Base-by-base conservation (phyloP, 1,140 invertebrate genomes). In the Atta texana region DNA sequence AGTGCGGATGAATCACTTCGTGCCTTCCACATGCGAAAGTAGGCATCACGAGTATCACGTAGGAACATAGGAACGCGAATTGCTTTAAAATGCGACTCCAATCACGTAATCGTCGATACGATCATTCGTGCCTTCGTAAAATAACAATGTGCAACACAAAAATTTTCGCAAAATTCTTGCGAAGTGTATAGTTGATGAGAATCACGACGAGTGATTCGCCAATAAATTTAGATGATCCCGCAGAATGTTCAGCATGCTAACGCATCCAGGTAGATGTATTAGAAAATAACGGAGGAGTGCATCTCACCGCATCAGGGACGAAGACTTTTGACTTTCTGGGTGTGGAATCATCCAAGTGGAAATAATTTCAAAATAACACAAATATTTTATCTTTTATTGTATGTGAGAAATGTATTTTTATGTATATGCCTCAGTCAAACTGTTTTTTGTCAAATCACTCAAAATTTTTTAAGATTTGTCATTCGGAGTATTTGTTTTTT, bases 1-100 rank as follows among this genome's bases (percentile, higher is more conserved):
- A 82, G 68, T 59, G 64, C 34, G 66, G 55, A 72, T 81, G 80
- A 82, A 49, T 82, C 80, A 82, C 7, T 14, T 18, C 6, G 21
- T 59, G 18, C 16, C 53, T 82, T 31, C 55, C 24, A 49, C 24
- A 39, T 28, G 80, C 8, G 39, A 55, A 31, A 74, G 57, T 63
- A 39, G 31, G n/a, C 53, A 16, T 71, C 64, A 63, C 39, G n/a
- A 61, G 75, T 76, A 76, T 63, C 75, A 61, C 75, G 24, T 72
- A 51, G 51, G 69, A 3, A n/a, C 24, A 1, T 21, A 12, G n/a
- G 7, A 59, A 61, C 18, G n/a, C 21, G 53, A 61, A 39, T 76
- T 16, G 68, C 39, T 71, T 49, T 59, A 28, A 24, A 76, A 16
- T 61, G 74, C 31, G 18, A 39, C 16, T 24, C 31, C 8, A 24